Evolutionary conservation across 2,888 invertebrate species (phyloP).

Genomic region (Acanthopleura granulata): DNA sequence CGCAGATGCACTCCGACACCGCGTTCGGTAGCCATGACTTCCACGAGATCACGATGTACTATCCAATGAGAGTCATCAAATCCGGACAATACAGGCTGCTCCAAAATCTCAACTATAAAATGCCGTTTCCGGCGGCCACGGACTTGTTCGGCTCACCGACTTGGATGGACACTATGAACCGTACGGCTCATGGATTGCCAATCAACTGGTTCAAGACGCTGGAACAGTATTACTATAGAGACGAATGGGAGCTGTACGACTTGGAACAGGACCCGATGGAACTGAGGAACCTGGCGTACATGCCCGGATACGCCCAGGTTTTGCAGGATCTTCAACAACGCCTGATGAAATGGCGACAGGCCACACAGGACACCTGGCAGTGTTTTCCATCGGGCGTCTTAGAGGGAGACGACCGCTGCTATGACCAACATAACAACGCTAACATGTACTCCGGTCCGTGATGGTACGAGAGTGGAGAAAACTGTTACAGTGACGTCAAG

Average conservation of each 20-base stretch:
- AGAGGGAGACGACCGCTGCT: constrained; percentile 51
- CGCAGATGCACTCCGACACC: constrained; percentile 23
- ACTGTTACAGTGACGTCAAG: no score
- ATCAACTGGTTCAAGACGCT: constrained; percentile 86
- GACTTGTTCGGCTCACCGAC: constrained; percentile 90
- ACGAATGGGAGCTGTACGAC: constrained; percentile 91
- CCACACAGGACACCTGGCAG: constrained; percentile 87
- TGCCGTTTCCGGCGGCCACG: constrained; percentile 92
- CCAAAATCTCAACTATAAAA: constrained; percentile 87
- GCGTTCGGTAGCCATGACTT: constrained; percentile 88
- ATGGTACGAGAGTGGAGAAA: no score
- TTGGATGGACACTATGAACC: constrained; percentile 88
- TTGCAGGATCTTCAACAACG: constrained; percentile 73
- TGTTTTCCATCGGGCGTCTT: constrained; percentile 86
- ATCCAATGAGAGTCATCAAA: constrained; percentile 87
- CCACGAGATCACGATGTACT: constrained; percentile 94
- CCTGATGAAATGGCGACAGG: constrained; percentile 80
- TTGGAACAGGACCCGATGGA: constrained; percentile 83
- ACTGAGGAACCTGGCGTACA: constrained; percentile 77
- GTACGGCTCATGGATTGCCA: constrained; percentile 77
- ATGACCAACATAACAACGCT: background rate
- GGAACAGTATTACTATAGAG: constrained; percentile 83
- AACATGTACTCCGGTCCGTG: no score
- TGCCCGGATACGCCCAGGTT: constrained; percentile 66
- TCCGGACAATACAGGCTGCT: constrained; percentile 87